Conservation (phyloP, 2,888 invertebrate genomes). For the Drosophila mulleri region DNA sequence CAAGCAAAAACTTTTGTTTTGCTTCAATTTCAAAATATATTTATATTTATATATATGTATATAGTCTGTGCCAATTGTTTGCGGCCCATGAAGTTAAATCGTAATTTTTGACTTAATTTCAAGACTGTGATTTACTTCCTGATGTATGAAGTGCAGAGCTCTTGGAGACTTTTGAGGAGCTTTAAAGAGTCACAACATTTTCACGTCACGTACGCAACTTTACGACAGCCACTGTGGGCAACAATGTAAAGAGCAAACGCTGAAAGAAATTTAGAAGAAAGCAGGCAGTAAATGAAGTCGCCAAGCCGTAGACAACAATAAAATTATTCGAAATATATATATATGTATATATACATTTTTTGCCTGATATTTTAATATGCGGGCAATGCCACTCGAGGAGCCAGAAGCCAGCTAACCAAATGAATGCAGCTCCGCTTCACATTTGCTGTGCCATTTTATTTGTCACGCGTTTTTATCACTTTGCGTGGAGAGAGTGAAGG, state of each 20-base stretch:
- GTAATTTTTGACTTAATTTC: slow-evolving; percentile 19
- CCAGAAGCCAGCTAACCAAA: slow-evolving; percentile 49
- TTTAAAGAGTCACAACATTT: slow-evolving; percentile 40
- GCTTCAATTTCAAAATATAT: background rate
- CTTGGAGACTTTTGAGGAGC: slow-evolving; percentile 32
- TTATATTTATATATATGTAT: background rate
- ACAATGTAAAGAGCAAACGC: slow-evolving; percentile 52
- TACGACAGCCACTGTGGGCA: slow-evolving; percentile 69
- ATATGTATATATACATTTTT: background rate
- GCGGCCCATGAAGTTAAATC: background rate
- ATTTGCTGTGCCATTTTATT: slow-evolving; percentile 74
- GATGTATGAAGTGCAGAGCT: slow-evolving; percentile 25
- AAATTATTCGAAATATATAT: slow-evolving; percentile 65
- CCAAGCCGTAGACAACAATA: slow-evolving; percentile 69
- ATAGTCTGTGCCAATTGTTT: slow-evolving; percentile 22
- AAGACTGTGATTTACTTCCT: slow-evolving; percentile 32
- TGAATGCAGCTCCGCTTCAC: slow-evolving; percentile 62
- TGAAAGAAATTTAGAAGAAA: slow-evolving; percentile 20
- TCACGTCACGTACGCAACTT: slow-evolving; percentile 70
- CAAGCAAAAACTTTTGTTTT: slow-evolving; percentile 25
- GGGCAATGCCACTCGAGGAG: slow-evolving; percentile 39
- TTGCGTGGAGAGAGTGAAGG: slow-evolving; percentile 58
- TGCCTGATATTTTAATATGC: slow-evolving; percentile 70
- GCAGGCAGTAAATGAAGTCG: slow-evolving; percentile 52
- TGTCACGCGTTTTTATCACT: slow-evolving; percentile 82